Evolutionary conservation across 2,113 vertebrate genomes (phyloP).

Genomic region (Passer domesticus): DNA sequence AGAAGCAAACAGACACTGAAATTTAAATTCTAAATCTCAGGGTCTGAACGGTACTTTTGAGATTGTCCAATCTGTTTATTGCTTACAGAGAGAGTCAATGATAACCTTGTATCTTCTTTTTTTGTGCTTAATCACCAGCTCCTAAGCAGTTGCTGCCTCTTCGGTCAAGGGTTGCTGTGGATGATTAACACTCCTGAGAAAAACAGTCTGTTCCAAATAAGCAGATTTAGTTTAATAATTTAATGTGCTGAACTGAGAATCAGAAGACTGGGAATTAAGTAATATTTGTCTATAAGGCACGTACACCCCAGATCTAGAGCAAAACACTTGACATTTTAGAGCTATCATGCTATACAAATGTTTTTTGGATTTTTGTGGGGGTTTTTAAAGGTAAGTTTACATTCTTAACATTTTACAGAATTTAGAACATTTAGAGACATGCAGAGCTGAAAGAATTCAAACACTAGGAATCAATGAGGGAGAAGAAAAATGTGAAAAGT

Average conservation of each 20-base stretch:
- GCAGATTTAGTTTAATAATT: background rate
- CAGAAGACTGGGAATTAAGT: background rate
- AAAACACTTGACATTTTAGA: background rate
- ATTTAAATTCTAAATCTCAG: background rate
- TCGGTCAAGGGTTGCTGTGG: background rate
- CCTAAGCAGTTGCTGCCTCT: background rate
- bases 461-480: background rate
- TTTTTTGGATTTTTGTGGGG: background rate
- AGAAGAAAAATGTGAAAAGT: background rate
- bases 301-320: background rate
- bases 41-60: background rate
- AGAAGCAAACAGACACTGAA: background rate
- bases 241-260: background rate
- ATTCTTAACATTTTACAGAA: background rate
- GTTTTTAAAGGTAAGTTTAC: background rate
- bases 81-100: background rate
- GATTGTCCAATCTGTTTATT: background rate
- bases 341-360: background rate
- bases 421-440: background rate
- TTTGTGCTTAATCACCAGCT: background rate
- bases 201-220: background rate
- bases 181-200: background rate
- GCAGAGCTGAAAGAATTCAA: background rate
- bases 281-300: background rate
- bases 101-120: background rate